Conservation (phyloP, 1,140 invertebrate species). For the Bactericera cockerelli region DNA sequence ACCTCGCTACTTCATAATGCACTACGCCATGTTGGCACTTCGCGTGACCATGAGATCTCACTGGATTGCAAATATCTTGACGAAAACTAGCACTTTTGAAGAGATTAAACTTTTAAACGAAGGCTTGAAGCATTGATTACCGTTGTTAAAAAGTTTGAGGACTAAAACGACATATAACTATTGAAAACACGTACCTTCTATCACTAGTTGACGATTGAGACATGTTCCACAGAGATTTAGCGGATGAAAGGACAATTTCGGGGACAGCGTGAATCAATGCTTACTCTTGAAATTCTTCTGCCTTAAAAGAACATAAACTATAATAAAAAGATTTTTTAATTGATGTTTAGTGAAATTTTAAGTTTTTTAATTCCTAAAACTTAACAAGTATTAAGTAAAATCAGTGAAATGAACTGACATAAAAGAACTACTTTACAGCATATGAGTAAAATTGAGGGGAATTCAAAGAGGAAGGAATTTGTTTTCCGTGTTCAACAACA, state of each 20-base stretch:
- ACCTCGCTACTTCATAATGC: background rate
- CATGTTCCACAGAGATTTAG: slow-evolving; percentile 9
- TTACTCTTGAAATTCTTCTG: background rate
- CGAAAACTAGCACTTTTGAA: no score
- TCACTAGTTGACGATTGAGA: slow-evolving; percentile 1
- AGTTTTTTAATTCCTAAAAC: no score
- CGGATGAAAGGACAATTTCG: slow-evolving; percentile 4
- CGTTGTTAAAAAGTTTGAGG: background rate
- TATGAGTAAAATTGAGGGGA: no score
- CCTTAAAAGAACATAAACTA: no score
- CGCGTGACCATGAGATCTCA: slow-evolving; percentile 1
- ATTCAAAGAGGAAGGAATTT: no score
- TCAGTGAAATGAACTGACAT: no score
- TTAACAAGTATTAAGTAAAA: no score
- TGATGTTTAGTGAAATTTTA: no score
- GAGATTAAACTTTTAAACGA: background rate
- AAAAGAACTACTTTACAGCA: no score
- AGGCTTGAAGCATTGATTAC: background rate
- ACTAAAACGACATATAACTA: background rate
- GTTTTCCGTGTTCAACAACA: no score
- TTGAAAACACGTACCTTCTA: background rate
- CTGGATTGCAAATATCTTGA: no score
- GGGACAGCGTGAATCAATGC: background rate
- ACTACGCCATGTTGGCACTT: slow-evolving; percentile 9
- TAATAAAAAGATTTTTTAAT: no score